Evolutionary conservation across 2,888 invertebrate species (phyloP).

Genomic region (Eupeodes latifasciatus): DNA sequence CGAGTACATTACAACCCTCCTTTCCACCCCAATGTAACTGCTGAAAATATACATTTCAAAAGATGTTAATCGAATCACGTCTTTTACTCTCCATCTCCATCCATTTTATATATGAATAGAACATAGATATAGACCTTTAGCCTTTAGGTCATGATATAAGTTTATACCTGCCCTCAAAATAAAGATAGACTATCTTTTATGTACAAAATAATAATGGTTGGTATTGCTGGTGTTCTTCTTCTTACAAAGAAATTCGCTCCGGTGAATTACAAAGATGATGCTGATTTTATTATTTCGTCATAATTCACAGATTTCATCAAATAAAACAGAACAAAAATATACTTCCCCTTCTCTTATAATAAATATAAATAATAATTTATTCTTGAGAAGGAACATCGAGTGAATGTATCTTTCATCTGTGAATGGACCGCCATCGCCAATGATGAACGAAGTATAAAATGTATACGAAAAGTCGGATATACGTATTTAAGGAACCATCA

Average conservation of each 20-base stretch:
- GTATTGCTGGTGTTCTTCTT: too few relatives aligned
- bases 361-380: background rate
- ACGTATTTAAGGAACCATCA: background rate
- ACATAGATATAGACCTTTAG: background rate
- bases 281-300: background rate
- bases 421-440: background rate
- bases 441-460: background rate
- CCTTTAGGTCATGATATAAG: background rate
- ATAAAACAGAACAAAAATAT: background rate
- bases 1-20: too few relatives aligned
- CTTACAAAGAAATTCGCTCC: background rate
- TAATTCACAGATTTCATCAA: conserved; percentile 5
- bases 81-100: background rate
- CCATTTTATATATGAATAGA: too few relatives aligned
- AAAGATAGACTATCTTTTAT: conserved; percentile 12
- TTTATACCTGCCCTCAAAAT: conserved; percentile 1
- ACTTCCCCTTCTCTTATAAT: background rate
- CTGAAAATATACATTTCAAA: conserved; percentile 2
- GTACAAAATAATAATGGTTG: background rate
- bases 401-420: conserved; percentile 15
- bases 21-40: background rate
- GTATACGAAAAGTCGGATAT: background rate
- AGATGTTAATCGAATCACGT: conserved; percentile 21
- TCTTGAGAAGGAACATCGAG: background rate
- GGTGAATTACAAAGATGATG: conserved; percentile 16